Conservation (phyloP, 2,797 vertebrate species). For the Gastrophryne carolinensis region DNA sequence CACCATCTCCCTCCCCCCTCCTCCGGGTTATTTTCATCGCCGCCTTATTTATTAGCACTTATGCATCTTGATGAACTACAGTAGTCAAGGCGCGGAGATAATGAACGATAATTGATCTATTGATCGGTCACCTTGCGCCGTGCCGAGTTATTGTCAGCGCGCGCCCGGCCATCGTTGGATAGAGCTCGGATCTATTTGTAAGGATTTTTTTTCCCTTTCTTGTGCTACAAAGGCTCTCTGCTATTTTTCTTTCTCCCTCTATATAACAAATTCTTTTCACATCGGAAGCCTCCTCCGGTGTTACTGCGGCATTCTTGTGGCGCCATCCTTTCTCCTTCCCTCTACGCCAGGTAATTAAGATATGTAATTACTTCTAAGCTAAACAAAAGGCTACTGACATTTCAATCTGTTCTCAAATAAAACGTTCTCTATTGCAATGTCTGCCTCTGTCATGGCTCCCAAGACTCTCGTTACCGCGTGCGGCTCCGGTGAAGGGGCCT, state of each 20-base stretch:
- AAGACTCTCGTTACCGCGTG: background rate
- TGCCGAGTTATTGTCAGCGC: background rate
- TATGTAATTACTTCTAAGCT: constrained; percentile 40
- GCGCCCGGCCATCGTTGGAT: constrained; percentile 21
- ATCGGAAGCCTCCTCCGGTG: background rate
- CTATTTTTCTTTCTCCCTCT: constrained; percentile 24
- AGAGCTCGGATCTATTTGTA: background rate
- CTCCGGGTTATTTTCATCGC: constrained; percentile 42
- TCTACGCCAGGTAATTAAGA: constrained; percentile 42
- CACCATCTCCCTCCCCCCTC: background rate
- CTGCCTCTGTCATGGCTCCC: constrained; percentile 1
- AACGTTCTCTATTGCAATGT: background rate
- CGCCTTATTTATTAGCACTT: constrained; percentile 47
- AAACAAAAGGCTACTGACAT: constrained; percentile 47
- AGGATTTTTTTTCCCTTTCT: background rate
- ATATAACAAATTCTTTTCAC: constrained; percentile 17
- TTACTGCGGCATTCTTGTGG: background rate
- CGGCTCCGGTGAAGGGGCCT: background rate
- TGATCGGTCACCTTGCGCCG: constrained; percentile 49
- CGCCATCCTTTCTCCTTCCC: background rate
- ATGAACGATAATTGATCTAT: constrained; percentile 55
- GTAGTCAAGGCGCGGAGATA: constrained; percentile 24
- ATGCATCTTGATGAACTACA: constrained; percentile 48
- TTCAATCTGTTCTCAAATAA: constrained; percentile 29
- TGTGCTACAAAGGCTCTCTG: background rate